These are phyloP conservation scores for Philaenus spumarius DNA, from an alignment of 1,140 invertebrate species.

Conservation along the genomic window DNA sequence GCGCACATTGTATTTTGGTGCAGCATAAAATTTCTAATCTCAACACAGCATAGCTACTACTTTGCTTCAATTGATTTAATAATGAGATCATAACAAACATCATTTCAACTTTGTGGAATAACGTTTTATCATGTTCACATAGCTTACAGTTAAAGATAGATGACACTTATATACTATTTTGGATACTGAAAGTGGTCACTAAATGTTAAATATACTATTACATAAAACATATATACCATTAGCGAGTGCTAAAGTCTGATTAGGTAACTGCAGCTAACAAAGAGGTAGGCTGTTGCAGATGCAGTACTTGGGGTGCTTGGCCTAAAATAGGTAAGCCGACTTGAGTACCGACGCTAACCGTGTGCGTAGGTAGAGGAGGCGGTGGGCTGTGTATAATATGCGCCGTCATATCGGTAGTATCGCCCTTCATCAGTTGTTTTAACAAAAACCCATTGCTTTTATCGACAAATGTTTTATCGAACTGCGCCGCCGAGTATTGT, in stretches of 20 bases:
- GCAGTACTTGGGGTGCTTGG: constrained; percentile 27
- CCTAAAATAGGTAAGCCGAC: constrained; percentile 31
- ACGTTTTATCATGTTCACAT: too few species aligned
- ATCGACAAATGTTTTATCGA: constrained; percentile 71
- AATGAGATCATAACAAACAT: too few species aligned
- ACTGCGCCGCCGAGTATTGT: constrained; percentile 65
- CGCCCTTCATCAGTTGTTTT: constrained; percentile 39
- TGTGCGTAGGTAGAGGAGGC: constrained; percentile 21
- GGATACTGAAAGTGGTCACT: too few species aligned
- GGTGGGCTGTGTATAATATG: constrained; percentile 27
- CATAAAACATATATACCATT: background rate
- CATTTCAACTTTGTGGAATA: too few species aligned
- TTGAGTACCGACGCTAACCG: constrained; percentile 33
- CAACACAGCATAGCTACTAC: too few species aligned
- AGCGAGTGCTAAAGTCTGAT: constrained; percentile 13
- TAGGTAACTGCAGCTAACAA: constrained; percentile 34
- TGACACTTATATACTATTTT: too few species aligned
- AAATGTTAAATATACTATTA: background rate
- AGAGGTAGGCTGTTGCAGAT: constrained; percentile 30
- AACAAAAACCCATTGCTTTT: constrained; percentile 59
- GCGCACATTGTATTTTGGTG: too few species aligned
- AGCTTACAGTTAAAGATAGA: too few species aligned
- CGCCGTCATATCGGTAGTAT: constrained; percentile 41
- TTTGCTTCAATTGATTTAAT: too few species aligned
- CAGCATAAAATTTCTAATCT: too few species aligned